Conservation (phyloP, 2,113 vertebrate species). For the Antigone vipio region DNA sequence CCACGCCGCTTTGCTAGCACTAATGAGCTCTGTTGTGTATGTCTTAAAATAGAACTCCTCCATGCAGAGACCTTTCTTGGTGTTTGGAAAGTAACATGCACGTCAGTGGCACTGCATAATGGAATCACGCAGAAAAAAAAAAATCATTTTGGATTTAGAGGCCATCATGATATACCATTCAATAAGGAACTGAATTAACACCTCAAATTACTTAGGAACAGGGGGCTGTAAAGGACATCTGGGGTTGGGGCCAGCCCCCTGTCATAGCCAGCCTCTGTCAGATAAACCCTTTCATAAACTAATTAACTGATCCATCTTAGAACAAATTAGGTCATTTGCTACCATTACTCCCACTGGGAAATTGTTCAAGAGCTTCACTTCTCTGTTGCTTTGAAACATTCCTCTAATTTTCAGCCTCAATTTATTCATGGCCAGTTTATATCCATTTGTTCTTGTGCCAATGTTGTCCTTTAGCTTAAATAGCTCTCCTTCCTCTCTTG, state of each 20-base stretch:
- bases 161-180: background rate
- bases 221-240: background rate
- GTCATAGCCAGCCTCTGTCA: background rate
- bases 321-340: conserved; percentile 43
- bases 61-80: background rate
- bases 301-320: conserved; percentile 42
- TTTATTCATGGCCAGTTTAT: conserved; percentile 42
- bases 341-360: background rate
- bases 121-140: background rate
- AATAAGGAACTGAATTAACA: background rate
- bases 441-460: conserved; percentile 49
- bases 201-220: background rate
- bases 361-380: conserved; percentile 30
- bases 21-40: background rate
- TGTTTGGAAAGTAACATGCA: background rate
- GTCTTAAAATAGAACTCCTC: background rate
- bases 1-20: background rate
- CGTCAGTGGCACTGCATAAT: background rate
- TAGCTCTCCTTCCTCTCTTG: conserved; percentile 23
- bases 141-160: background rate
- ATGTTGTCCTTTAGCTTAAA: conserved; percentile 29
- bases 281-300: conserved; percentile 27
- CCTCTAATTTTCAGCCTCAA: conserved; percentile 41
- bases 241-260: background rate
- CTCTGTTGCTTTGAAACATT: conserved; percentile 9